Evolutionary conservation across 2,888 invertebrate species (phyloP).

Genomic region (Dorcus hopei): DNA sequence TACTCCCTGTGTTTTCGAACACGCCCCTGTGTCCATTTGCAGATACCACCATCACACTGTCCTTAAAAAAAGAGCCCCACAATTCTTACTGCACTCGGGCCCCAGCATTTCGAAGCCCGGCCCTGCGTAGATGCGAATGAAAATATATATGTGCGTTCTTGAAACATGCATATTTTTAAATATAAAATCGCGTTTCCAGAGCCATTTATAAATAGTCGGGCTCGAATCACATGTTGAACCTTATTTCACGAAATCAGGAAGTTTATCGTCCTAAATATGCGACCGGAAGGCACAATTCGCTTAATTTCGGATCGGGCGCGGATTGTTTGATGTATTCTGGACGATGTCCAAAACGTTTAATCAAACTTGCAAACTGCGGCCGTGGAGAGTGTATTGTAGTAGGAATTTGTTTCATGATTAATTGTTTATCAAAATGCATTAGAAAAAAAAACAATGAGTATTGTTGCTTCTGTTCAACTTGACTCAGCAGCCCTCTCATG

Average conservation of each 20-base stretch:
- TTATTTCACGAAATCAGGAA: slow-evolving; percentile 2
- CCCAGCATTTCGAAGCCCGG: too few species aligned
- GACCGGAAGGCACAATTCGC: slow-evolving; percentile 20
- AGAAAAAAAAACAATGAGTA: too few species aligned
- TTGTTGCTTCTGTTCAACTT: too few species aligned
- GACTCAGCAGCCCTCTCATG: too few species aligned
- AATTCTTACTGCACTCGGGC: too few species aligned
- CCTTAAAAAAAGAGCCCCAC: too few species aligned
- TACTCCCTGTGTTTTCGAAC: too few species aligned
- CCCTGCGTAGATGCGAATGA: too few species aligned
- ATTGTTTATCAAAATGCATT: too few species aligned
- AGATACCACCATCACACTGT: too few species aligned
- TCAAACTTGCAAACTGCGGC: slow-evolving; percentile 17
- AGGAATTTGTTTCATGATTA: too few species aligned
- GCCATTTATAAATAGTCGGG: not conserved
- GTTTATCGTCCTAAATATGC: slow-evolving; percentile 3
- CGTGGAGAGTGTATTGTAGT: not conserved
- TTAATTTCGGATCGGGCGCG: slow-evolving; percentile 18
- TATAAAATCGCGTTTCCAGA: not conserved
- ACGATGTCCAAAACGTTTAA: slow-evolving; percentile 20
- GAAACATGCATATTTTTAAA: not conserved
- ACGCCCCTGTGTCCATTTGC: too few species aligned
- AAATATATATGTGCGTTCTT: not conserved
- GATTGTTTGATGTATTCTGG: slow-evolving; percentile 21
- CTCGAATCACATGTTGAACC: not conserved